Evolutionary conservation across 1,140 invertebrate genomes (phyloP), one percentile per base, ranked within the genome.

Genomic region (Saxidomus purpurata): DNA sequence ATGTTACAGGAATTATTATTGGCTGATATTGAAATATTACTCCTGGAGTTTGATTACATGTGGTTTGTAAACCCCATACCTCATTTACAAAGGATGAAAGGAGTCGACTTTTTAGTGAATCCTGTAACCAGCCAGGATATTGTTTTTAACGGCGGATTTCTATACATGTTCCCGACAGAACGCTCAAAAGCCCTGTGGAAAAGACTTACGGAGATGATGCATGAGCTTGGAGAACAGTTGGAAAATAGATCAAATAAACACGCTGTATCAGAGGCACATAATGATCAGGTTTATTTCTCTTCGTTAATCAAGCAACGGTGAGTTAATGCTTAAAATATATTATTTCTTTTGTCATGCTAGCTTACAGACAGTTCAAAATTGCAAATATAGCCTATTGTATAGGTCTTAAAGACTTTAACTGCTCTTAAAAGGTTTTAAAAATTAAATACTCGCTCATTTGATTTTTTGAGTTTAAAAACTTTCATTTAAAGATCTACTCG

Each of bases 21-120:
- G 43, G 40, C 84, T 55, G 55, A 91, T 22, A 63, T 94, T n/a
- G 88, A 89, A 63, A 86, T 94, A 13, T 91, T 94, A 52, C 67
- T 94, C 3, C 93, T 94, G 86, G 93, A 94, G 76, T 92, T 94
- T 28, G 93, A 94, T 74, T 94, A 92, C 67, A 47, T 94, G 11
- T 94, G 93, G 93, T 52, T 94, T 28, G 55, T 63, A 74, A 91
- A 93, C 67, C 92, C 92, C 8, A 77, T 93, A 40, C 87, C 90
- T 36, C 25, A 43, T 2, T 77, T 92, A 43, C 69, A 85, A 34
- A 77, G 59, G 31, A 2, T 82, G 31, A n/a, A 52, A n/a, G 63
- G 61, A 0, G 82, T 67, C 40, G 93, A 94, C 76, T 79, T 94
- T 63, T 36, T 93, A n/a, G 90, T 90, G 0, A 92, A 90, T 17